Evolutionary conservation across 2,888 invertebrate species (phyloP).

Genomic region (Lithophane semibrunnea): DNA sequence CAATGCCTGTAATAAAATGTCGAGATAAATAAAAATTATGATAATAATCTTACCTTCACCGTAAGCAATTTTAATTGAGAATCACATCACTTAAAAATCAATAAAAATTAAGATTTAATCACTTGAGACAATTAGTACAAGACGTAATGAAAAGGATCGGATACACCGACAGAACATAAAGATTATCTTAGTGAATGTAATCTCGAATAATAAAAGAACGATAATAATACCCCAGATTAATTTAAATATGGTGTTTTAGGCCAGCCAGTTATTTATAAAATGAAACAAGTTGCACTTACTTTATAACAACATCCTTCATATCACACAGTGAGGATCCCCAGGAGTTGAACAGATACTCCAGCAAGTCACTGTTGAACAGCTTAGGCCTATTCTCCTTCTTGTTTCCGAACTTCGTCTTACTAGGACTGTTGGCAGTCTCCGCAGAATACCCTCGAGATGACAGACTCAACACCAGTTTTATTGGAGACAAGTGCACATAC

Average conservation of each 20-base stretch:
- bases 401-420: slow-evolving; percentile 76
- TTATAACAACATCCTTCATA: slow-evolving; percentile 92
- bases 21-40: not conserved
- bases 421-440: slow-evolving; percentile 79
- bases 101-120: not conserved
- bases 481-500: slow-evolving; percentile 90
- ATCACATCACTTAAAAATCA: not conserved
- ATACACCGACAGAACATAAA: not conserved
- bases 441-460: slow-evolving; percentile 85
- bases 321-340: slow-evolving; percentile 92
- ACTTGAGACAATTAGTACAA: not conserved
- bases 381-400: slow-evolving; percentile 87
- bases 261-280: not conserved
- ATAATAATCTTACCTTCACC: not conserved
- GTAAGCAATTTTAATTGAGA: not conserved
- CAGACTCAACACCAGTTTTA: slow-evolving; percentile 91
- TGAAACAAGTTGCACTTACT: slow-evolving; percentile 79
- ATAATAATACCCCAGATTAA: not conserved
- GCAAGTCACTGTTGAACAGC: slow-evolving; percentile 90
- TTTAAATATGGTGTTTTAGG: not conserved
- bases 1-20: not conserved
- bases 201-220: not conserved
- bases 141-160: slow-evolving; percentile 2
- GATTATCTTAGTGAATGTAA: not conserved
- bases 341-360: slow-evolving; percentile 92